Base-by-base conservation (phyloP, 2,888 invertebrate genomes). In the Drosophila mulleri region DNA sequence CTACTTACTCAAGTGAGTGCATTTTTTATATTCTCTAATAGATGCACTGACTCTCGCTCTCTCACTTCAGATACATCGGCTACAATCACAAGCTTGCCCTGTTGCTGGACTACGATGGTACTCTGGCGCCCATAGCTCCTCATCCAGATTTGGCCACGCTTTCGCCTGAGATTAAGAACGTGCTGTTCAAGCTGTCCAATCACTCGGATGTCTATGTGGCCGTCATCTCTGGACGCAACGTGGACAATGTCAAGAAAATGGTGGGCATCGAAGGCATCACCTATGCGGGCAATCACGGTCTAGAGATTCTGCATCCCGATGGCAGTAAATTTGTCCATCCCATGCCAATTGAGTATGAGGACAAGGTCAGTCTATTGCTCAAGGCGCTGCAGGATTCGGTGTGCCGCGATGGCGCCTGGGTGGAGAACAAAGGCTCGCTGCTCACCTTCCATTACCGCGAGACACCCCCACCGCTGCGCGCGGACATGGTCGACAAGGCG, bases 241-340 rank as follows among this genome's bases (percentile, higher is more conserved):
- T 97, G 4, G 95, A 97, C 83, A 97, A 97, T 91, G 97, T 98
- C 1, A 97, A 96, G 90, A 94, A 96, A 81, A 98, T 97, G 97
- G 98, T 98, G 54, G 97, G 97, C 18, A 97, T 98, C 72, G 97
- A 97, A 81, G 97, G 97, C 69, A 97, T 98, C 68, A 98, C 98
- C 0, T 98, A 98, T 91, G 98, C 98, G 0, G 98, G 98, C 39
- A 97, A 96, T 92, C 97, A 98, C 90, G 98, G 97, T 1, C 92
- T 98, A 70, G 97, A 98, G 93, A 97, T 98, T 88, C 92, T 97
- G 14, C 98, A 98, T 92, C 97, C 98, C 0, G 98, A 98, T 89
- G 97, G 97, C 63, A 97, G 96, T 89, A 97, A 96, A 93, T 98
- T 98, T 91, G 96, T 97, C 0, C 97, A 97, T 92, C 97, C 98